Percentiles rank a stretch among this genome's conserved stretches.
Conservation (phyloP, 2,113 vertebrate genomes). For the Alces alces region DNA sequence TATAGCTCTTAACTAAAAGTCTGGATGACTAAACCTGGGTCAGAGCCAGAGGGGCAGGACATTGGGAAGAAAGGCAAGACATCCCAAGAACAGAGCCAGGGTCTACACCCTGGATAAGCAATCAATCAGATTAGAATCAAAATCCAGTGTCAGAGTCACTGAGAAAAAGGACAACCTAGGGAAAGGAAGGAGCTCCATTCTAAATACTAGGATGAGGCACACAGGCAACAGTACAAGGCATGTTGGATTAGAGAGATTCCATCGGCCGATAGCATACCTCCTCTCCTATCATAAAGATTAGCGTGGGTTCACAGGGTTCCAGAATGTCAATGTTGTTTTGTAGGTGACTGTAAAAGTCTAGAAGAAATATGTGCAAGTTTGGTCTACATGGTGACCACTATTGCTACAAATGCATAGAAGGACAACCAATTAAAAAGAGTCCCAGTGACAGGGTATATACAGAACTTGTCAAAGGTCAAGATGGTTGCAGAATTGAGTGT, state of each 20-base stretch:
- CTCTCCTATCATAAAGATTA: neutral
- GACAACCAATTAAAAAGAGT: neutral
- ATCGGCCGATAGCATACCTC: neutral
- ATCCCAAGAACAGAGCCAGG: neutral
- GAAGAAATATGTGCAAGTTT: conserved; percentile 18
- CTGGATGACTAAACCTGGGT: neutral
- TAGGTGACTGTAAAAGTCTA: neutral
- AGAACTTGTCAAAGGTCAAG: neutral
- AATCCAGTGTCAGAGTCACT: neutral
- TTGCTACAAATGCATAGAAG: neutral
- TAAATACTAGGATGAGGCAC: neutral
- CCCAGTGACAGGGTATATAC: neutral
- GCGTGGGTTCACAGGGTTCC: neutral
- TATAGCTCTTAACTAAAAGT: neutral
- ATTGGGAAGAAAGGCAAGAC: neutral
- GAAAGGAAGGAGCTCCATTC: neutral
- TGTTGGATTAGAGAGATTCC: conserved; percentile 6
- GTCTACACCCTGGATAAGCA: neutral
- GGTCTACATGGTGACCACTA: neutral
- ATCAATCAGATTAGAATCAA: neutral
- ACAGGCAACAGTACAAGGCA: neutral
- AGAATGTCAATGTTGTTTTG: conserved; percentile 13
- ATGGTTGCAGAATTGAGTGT: neutral
- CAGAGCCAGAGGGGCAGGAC: neutral
- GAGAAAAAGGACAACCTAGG: neutral